Base-by-base conservation (phyloP, 2,797 vertebrate species). In the Choloepus didactylus region DNA sequence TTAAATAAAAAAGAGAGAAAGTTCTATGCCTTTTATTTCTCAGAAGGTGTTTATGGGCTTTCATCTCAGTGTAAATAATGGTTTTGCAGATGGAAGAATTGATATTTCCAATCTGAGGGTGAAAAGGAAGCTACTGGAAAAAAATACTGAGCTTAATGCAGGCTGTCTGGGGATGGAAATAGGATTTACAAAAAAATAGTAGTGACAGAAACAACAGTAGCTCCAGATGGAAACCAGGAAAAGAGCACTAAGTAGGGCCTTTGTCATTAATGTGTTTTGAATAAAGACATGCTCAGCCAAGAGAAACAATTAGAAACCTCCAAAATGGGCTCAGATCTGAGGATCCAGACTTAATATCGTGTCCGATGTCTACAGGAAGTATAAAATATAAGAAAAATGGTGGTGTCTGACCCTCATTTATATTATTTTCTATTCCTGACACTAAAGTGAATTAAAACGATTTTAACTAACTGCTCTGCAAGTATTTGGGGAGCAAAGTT, bases 91-190 rank as follows among this genome's bases (percentile, higher is more conserved):
- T 70, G 46, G 70, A 86, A 59, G 27, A 88, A 79, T 76, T 51
- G 15, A 49, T 85, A 85, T 70, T 89, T 94, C 67, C 64, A 89
- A 75, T 94, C 51, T 76, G 21, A 67, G 69, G 41, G 14, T 89
- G 27, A 81, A 60, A 96, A 64, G 77, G 66, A 3, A 83, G 46
- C 46, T 64, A 76, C 38, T 85, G 27, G 21, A 31, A 85, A 88
- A 90, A 31, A 41, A 70, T 60, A 86, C 12, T 16, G 31, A 76
- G 41, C 76, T 21, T 91, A 64, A 56, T 56, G 1, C 23, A 82
- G 23, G 3, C 12, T n/a, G 88, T 72, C 56, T 89, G 56, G 8
- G 25, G 27, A 69, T 84, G 4, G 27, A 81, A 94, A 62, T 51
- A 14, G 2, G 6, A 85, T 84, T 66, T 15, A 64, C 29, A 35